phyloP scores from a whole-genome alignment of 2,888 invertebrate genomes.

The Flabesymbios commensalis region DNA sequence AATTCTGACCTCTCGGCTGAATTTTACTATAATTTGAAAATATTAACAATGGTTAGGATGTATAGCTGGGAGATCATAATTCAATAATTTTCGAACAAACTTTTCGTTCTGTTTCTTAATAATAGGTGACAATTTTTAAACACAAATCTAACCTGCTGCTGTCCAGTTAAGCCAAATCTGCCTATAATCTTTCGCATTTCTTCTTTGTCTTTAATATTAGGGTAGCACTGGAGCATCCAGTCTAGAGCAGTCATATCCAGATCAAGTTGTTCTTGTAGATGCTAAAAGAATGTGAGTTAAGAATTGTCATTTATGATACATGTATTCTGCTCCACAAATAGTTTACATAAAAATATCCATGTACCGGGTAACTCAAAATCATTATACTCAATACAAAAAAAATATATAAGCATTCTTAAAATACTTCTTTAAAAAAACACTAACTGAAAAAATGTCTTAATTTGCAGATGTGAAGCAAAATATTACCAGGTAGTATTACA shows the following conservation, averaged over 20 bases:
- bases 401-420: background rate
- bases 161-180: conserved; percentile 93
- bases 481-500: background rate
- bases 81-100: no score
- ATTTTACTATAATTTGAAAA: no score
- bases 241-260: conserved; percentile 92
- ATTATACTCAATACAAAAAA: background rate
- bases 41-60: no score
- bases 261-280: conserved; percentile 94
- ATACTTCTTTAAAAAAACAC: background rate
- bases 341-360: no score
- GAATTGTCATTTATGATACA: no score
- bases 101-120: no score
- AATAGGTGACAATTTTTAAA: no score
- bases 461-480: background rate
- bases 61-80: no score
- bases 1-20: no score
- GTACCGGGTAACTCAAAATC: no score
- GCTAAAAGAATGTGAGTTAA: conserved; percentile 65
- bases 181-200: conserved; percentile 99
- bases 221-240: conserved; percentile 97
- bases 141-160: conserved; percentile 73
- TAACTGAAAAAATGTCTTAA: background rate
- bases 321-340: no score
- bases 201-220: conserved; percentile 95